Evolutionary conservation across 37 sponge, comb jelly and placozoan genomes (phyloP), one percentile per base, ranked within the genome.

Genomic region (Amphimedon queenslandica): DNA sequence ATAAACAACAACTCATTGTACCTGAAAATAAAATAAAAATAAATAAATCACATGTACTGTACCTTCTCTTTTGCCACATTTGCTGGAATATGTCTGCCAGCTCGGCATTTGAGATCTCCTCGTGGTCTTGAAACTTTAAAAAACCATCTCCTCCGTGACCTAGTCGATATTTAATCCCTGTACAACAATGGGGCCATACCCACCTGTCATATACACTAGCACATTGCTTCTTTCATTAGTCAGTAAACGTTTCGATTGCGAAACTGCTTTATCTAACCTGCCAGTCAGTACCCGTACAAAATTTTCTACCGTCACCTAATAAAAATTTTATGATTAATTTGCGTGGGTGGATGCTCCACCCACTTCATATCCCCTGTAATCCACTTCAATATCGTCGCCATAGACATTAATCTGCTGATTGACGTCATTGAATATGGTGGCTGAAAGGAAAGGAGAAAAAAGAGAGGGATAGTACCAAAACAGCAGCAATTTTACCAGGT

Each of bases 101-200:
- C 72, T 96, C 96, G 4, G 72, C 70, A 55, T 79, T 91, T 18
- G 91, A 89, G 33, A 96, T 96, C 76, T 96, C 96, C 67, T 96
- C 88, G 11, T 89, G 63, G 47, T 96, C 96, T 60, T 96, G 96
- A 80, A 96, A 96, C 69, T 96, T 92, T 53, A 96, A 76, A 66
- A 96, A 96, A 13, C 90, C 87, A 33, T 96, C 90, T 28, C 96
- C 96, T 20, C 96, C 96, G 63, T 96, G 96, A 42, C 96, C 96
- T 94, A 55, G n/a, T 27, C 32, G 16, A 57, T 31, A 27, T 34
- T 34, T 29, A 57, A 13, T 6, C 5, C 60, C n/a, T 2, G 29
- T 29, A 42, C 6, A 3, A 8, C 8, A 57, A 5, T 55, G 37
- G 5, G 24, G 8, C 27, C 27, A n/a, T n/a, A n/a, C 70, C 13